Evolutionary conservation across 2,888 invertebrate species (phyloP).

Genomic region (Tyria jacobaeae): DNA sequence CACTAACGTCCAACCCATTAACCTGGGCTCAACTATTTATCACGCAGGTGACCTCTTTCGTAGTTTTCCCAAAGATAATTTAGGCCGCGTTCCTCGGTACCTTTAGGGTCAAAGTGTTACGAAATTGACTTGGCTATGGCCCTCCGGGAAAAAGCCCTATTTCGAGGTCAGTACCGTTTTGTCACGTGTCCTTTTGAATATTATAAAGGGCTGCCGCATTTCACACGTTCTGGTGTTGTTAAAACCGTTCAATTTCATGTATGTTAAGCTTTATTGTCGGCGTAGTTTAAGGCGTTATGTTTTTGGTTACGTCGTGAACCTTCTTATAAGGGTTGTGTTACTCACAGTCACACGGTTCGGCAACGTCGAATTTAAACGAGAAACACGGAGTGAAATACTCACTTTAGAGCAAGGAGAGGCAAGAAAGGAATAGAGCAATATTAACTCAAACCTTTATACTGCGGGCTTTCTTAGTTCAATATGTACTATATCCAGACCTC

Average conservation of each 20-base stretch:
- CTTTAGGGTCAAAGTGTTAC: conserved; percentile 72
- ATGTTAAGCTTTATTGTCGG: conserved; percentile 63
- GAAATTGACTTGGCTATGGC: conserved; percentile 67
- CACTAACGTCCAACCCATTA: conserved; percentile 64
- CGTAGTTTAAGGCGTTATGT: conserved; percentile 36
- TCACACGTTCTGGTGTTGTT: conserved; percentile 69
- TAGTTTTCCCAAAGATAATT: conserved; percentile 75
- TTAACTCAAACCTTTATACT: background rate
- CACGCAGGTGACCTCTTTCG: conserved; percentile 69
- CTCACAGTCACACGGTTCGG: conserved; percentile 1
- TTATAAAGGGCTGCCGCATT: conserved; percentile 68
- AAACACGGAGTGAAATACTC: conserved; percentile 4
- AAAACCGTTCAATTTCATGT: conserved; percentile 65
- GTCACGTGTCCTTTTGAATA: conserved; percentile 68
- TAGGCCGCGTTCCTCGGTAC: conserved; percentile 62
- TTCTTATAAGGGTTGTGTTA: conserved; percentile 2
- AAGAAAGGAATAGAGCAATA: background rate
- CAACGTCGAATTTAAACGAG: conserved; percentile 8
- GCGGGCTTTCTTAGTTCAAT: background rate
- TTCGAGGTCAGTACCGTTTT: conserved; percentile 75
- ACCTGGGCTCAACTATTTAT: conserved; percentile 71
- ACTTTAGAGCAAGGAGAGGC: background rate
- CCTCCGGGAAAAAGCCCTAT: conserved; percentile 64
- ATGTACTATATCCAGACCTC: background rate
- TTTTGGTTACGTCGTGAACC: conserved; percentile 15